phyloP scores from a whole-genome alignment of 2,888 invertebrate species.

The Platycnemis pennipes region DNA sequence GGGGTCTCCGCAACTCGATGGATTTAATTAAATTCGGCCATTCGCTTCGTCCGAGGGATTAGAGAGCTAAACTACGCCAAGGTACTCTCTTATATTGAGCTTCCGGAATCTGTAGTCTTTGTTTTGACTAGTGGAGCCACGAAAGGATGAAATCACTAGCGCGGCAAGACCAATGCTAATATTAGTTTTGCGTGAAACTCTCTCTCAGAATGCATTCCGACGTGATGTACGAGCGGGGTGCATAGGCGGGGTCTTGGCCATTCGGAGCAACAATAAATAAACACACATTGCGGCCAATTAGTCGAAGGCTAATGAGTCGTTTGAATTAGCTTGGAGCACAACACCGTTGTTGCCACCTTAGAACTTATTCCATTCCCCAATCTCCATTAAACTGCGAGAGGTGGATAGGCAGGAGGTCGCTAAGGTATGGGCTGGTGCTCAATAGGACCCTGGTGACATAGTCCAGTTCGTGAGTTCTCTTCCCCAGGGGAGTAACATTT shows the following conservation, averaged over 20 bases:
- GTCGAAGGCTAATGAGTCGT: conserved; percentile 8
- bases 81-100: not conserved
- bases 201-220: not conserved
- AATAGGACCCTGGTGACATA: not conserved
- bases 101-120: not conserved
- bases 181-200: not conserved
- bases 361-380: conserved; percentile 9
- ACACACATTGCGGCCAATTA: conserved; percentile 51
- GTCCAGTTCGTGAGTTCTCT: not conserved
- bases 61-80: not conserved
- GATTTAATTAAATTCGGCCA: not conserved
- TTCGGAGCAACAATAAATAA: conserved; percentile 53
- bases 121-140: not conserved
- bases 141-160: not conserved
- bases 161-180: not conserved
- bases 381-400: not conserved
- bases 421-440: not conserved
- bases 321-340: conserved; percentile 42
- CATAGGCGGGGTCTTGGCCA: not conserved
- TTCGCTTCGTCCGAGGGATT: not conserved
- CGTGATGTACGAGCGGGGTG: not conserved
- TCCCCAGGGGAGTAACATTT: not conserved
- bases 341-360: not conserved
- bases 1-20: not conserved
- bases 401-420: not conserved